A percentile compares a stretch with the other conserved stretches of the same genome.
Conservation (phyloP, 2,888 invertebrate species). For the Synergus gifuensis region DNA sequence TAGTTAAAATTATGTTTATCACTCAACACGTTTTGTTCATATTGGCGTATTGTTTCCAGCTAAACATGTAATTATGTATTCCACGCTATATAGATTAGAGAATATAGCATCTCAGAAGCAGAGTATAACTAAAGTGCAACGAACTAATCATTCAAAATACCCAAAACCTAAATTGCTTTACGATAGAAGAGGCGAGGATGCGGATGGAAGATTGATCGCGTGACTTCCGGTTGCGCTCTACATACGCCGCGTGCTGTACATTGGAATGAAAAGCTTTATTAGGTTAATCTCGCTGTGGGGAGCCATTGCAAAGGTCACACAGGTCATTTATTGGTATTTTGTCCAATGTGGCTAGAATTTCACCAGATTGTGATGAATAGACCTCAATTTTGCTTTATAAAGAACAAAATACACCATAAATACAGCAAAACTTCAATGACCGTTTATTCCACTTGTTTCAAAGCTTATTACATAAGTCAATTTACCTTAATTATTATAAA, state of each 20-base stretch:
- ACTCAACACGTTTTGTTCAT: constrained; percentile 16
- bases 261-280: constrained; percentile 40
- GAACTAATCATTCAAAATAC: constrained; percentile 30
- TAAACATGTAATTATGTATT: constrained; percentile 22
- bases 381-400: neutral
- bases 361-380: constrained; percentile 30
- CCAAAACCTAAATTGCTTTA: constrained; percentile 35
- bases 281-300: constrained; percentile 37
- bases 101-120: neutral
- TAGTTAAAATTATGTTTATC: neutral
- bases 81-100: neutral
- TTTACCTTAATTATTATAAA: neutral
- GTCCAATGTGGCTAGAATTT: constrained; percentile 35
- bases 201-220: constrained; percentile 34
- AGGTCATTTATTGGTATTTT: constrained; percentile 40
- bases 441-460: neutral
- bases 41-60: constrained; percentile 4
- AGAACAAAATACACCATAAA: neutral
- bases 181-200: constrained; percentile 36
- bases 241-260: constrained; percentile 29
- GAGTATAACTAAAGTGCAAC: constrained; percentile 16
- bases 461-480: neutral
- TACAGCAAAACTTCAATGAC: neutral
- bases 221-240: constrained; percentile 38
- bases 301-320: constrained; percentile 35